A percentile compares a stretch with the other conserved stretches of the same genome.
Evolutionary conservation across 2,888 invertebrate species (phyloP).

Genomic region (Nephrotoma guestfalica): DNA sequence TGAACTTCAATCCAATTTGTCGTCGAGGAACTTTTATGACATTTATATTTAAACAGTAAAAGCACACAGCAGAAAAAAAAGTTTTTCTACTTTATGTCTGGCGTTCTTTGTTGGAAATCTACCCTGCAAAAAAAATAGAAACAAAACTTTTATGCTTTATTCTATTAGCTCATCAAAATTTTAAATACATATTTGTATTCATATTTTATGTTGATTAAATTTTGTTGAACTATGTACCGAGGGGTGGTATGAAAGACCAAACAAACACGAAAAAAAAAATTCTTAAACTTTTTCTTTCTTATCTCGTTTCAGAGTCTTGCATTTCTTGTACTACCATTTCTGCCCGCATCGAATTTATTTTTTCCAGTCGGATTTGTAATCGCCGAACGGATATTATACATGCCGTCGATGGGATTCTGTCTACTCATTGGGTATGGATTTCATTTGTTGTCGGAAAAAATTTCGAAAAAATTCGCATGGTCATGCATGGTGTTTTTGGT

Average conservation of each 20-base stretch:
- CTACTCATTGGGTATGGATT: slow-evolving; percentile 81
- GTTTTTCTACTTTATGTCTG: not conserved
- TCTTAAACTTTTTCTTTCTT: not conserved
- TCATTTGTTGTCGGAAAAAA: slow-evolving; percentile 49
- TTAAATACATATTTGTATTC: not conserved
- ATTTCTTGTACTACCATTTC: slow-evolving; percentile 76
- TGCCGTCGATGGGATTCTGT: slow-evolving; percentile 96
- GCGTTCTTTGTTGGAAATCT: not conserved
- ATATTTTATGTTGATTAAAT: not conserved
- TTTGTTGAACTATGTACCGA: not conserved
- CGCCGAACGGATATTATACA: slow-evolving; percentile 88
- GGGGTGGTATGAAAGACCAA: not conserved
- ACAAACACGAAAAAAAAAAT: not conserved
- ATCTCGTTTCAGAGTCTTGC: slow-evolving; percentile 56
- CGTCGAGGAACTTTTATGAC: not conserved
- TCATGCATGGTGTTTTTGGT: slow-evolving; percentile 52
- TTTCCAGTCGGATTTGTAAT: slow-evolving; percentile 97
- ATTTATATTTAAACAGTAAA: not conserved
- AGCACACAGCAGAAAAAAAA: not conserved
- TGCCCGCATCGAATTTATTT: slow-evolving; percentile 87
- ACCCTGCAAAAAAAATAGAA: not conserved
- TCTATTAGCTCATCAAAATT: not conserved
- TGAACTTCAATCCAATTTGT: not conserved
- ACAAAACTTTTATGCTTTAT: not conserved
- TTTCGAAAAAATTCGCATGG: slow-evolving; percentile 49